These are phyloP conservation scores for Coreius guichenoti DNA, from an alignment of 2,797 vertebrate genomes.

Conservation along the genomic window DNA sequence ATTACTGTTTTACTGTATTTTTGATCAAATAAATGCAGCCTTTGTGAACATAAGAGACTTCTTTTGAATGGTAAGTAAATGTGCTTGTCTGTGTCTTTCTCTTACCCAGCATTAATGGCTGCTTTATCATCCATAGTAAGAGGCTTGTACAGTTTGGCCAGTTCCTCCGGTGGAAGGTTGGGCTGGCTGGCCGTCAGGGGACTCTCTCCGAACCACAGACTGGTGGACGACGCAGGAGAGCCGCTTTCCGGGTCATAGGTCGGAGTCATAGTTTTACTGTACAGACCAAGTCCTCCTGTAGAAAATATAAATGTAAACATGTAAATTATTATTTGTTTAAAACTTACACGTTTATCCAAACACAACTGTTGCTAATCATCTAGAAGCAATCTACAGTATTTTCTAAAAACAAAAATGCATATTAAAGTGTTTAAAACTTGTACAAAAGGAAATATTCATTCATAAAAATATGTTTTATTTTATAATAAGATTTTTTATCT, in stretches of 20 bases:
- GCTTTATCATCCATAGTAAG: constrained; percentile 90
- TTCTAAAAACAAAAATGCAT: neutral
- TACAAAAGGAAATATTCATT: neutral
- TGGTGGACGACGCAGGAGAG: constrained; percentile 85
- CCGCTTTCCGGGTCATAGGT: constrained; percentile 90
- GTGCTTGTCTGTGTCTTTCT: neutral
- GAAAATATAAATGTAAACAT: constrained; percentile 24
- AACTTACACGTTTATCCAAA: neutral
- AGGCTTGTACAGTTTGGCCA: constrained; percentile 89
- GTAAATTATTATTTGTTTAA: neutral
- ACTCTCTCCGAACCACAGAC: constrained; percentile 91
- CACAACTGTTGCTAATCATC: neutral
- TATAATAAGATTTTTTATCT: neutral
- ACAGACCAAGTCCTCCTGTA: constrained; percentile 83
- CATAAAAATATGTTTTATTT: neutral
- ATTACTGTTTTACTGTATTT: neutral
- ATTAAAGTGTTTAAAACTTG: neutral
- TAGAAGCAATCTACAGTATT: neutral
- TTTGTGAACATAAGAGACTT: neutral
- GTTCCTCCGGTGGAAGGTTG: constrained; percentile 79
- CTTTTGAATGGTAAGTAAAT: neutral
- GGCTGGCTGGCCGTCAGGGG: constrained; percentile 82
- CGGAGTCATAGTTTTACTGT: constrained; percentile 95
- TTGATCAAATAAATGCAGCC: neutral
- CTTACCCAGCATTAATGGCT: constrained; percentile 87